Conservation (phyloP, 2,888 invertebrate species). For the Glaucopsyche alexis region DNA sequence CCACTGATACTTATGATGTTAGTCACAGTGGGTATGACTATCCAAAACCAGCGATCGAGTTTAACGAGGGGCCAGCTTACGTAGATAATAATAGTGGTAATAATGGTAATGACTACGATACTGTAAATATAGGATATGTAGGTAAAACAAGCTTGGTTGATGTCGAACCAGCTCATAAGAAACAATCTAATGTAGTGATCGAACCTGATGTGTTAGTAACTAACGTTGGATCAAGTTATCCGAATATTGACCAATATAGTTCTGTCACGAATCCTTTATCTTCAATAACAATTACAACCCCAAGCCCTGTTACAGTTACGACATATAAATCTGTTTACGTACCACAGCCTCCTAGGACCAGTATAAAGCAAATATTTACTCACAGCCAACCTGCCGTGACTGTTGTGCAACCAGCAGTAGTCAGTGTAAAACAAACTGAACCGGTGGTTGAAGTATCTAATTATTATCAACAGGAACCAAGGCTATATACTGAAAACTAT, state of each 20-base stretch:
- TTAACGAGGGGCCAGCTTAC: slow-evolving; percentile 46
- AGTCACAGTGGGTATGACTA: slow-evolving; percentile 42
- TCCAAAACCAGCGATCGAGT: slow-evolving; percentile 42
- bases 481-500: slow-evolving; percentile 31
- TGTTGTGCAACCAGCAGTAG: slow-evolving; percentile 62
- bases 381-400: slow-evolving; percentile 68
- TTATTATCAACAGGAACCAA: slow-evolving; percentile 56
- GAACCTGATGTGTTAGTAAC: slow-evolving; percentile 66
- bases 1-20: slow-evolving; percentile 2
- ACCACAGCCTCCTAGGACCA: slow-evolving; percentile 63
- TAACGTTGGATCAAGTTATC: slow-evolving; percentile 61
- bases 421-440: slow-evolving; percentile 54
- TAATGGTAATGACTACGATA: slow-evolving; percentile 67
- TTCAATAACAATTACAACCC: slow-evolving; percentile 67
- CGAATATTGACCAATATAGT: slow-evolving; percentile 61
- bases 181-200: slow-evolving; percentile 54
- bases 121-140: slow-evolving; percentile 71
- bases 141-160: slow-evolving; percentile 73
- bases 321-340: slow-evolving; percentile 66
- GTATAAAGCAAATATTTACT: slow-evolving; percentile 69
- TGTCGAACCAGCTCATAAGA: slow-evolving; percentile 44
- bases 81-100: slow-evolving; percentile 57
- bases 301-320: slow-evolving; percentile 64
- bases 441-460: slow-evolving; percentile 55
- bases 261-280: slow-evolving; percentile 68